phyloP scores from a whole-genome alignment of 1,140 invertebrate species.

The Cotesia chilonis region DNA sequence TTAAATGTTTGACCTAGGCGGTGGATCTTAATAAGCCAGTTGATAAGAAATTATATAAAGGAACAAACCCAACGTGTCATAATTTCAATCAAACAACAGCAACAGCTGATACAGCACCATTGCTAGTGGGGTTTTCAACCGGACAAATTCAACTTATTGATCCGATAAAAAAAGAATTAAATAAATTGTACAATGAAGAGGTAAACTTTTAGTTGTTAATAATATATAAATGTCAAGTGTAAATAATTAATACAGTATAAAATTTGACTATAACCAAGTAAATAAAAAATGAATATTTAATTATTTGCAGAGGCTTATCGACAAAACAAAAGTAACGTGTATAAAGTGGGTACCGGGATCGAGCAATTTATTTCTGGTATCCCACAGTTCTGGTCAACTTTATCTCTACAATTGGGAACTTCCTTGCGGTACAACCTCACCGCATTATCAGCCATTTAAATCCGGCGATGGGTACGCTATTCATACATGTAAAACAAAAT shows the following conservation, averaged over 20 bases:
- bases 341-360: constrained; percentile 96
- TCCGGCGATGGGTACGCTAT: constrained; percentile 93
- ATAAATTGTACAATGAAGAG: constrained; percentile 98
- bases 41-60: constrained; percentile 98
- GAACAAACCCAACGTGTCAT: constrained; percentile 98
- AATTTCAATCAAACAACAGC: constrained; percentile 93
- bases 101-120: constrained; percentile 80
- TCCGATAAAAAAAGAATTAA: constrained; percentile 93
- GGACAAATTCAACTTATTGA: constrained; percentile 98
- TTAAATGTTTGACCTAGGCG: constrained; percentile 68
- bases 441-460: constrained; percentile 94
- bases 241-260: too few species aligned
- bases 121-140: constrained; percentile 96
- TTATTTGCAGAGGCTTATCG: constrained; percentile 87
- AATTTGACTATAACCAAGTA: too few species aligned
- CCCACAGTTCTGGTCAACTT: constrained; percentile 95
- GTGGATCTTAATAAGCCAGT: constrained; percentile 95
- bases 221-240: too few species aligned
- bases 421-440: constrained; percentile 82
- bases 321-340: constrained; percentile 98
- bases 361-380: constrained; percentile 90
- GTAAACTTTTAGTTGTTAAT: constrained; percentile 65
- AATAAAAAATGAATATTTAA: constrained; percentile 20
- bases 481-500: constrained; percentile 96
- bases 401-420: constrained; percentile 98